Conservation (phyloP, 2,888 invertebrate genomes). For the Nemotelus pantherinus region DNA sequence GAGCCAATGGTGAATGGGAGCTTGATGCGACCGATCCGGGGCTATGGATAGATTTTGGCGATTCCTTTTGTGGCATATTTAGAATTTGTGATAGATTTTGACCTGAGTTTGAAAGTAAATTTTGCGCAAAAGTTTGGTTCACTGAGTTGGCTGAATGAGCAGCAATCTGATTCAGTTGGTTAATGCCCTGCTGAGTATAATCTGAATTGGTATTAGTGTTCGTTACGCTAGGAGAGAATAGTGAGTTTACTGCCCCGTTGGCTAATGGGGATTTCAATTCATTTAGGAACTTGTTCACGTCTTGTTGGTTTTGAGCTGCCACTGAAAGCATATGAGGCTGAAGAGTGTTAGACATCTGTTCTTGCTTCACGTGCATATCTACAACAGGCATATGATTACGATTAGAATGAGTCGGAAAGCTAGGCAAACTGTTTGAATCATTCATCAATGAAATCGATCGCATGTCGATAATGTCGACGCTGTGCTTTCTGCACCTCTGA, state of each 20-base stretch:
- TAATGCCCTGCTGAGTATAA: slow-evolving; percentile 43
- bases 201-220: slow-evolving; percentile 41
- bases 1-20: slow-evolving; percentile 61
- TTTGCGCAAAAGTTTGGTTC: slow-evolving; percentile 45
- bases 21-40: slow-evolving; percentile 62
- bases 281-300: slow-evolving; percentile 70
- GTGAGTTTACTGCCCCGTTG: background rate
- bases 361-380: slow-evolving; percentile 67
- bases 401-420: slow-evolving; percentile 56
- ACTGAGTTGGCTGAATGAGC: slow-evolving; percentile 34
- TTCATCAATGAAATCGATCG: slow-evolving; percentile 56
- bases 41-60: slow-evolving; percentile 60
- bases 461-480: slow-evolving; percentile 49
- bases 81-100: slow-evolving; percentile 55
- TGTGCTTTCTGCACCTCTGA: slow-evolving; percentile 53
- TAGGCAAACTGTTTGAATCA: slow-evolving; percentile 59
- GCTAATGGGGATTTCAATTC: slow-evolving; percentile 59
- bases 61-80: slow-evolving; percentile 55
- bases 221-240: background rate
- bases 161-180: slow-evolving; percentile 34
- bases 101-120: slow-evolving; percentile 35
- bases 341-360: slow-evolving; percentile 66
- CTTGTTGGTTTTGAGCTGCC: slow-evolving; percentile 68
- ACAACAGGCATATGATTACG: slow-evolving; percentile 60
- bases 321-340: slow-evolving; percentile 53